phyloP scores from a whole-genome alignment of 2,797 vertebrate genomes.

The Coluber constrictor region DNA sequence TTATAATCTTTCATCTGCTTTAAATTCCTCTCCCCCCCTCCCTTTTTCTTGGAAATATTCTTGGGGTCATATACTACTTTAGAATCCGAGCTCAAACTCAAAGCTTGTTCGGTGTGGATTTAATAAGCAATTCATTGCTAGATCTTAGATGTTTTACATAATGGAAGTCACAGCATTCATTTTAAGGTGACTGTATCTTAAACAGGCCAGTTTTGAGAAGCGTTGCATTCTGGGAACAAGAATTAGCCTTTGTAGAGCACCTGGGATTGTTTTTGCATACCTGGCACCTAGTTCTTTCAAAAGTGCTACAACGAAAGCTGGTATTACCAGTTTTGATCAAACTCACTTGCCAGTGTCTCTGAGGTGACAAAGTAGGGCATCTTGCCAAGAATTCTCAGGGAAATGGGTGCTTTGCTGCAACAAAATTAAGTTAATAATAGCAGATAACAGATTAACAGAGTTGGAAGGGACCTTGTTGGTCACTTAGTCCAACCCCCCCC shows the following conservation, averaged over 20 bases:
- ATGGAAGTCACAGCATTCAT: neutral
- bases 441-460: neutral
- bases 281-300: neutral
- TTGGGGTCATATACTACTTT: neutral
- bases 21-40: neutral
- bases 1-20: neutral
- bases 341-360: neutral
- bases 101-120: neutral
- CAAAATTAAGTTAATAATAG: neutral
- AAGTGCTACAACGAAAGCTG: neutral
- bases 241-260: neutral
- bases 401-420: neutral
- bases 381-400: neutral
- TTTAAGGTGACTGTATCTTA: neutral
- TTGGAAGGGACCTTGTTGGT: too few relatives aligned
- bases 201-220: neutral
- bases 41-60: neutral
- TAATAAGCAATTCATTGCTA: neutral
- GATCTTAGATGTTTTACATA: neutral
- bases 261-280: neutral
- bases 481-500: too few relatives aligned
- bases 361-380: neutral
- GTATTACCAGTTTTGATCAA: neutral
- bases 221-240: neutral
- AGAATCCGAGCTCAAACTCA: neutral